A percentile compares a stretch with the other conserved stretches of the same genome.
Conservation (phyloP, 2,888 invertebrate genomes). For the Tubulanus polymorphus region DNA sequence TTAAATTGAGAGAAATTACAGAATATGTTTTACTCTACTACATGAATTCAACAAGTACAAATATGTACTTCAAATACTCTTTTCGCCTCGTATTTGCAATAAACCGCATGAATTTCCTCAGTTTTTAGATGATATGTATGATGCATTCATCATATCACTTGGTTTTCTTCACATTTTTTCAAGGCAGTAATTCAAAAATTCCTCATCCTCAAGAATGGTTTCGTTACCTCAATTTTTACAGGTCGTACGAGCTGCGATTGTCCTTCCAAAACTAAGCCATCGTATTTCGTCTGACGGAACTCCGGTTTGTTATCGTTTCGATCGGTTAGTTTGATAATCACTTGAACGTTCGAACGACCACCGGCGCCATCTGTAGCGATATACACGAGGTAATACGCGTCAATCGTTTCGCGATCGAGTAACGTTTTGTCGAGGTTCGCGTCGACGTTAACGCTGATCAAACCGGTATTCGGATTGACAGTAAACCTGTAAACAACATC, state of each 20-base stretch:
- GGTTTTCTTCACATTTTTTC: too few relatives aligned
- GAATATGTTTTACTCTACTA: too few relatives aligned
- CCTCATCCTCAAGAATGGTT: too few relatives aligned
- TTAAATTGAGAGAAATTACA: too few relatives aligned
- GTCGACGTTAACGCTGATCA: slow-evolving; percentile 60
- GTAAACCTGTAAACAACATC: slow-evolving; percentile 58
- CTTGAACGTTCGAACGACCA: slow-evolving; percentile 32
- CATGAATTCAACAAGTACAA: too few relatives aligned
- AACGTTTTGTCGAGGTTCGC: slow-evolving; percentile 35
- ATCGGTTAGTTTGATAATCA: slow-evolving; percentile 39
- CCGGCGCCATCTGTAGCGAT: slow-evolving; percentile 80
- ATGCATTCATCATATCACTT: too few relatives aligned
- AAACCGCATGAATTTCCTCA: too few relatives aligned
- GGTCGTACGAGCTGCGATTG: slow-evolving; percentile 74
- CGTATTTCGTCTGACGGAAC: slow-evolving; percentile 37
- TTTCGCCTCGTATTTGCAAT: too few relatives aligned
- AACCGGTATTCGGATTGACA: slow-evolving; percentile 66
- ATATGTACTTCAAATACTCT: too few relatives aligned
- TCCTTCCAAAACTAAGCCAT: slow-evolving; percentile 65
- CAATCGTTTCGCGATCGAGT: slow-evolving; percentile 76
- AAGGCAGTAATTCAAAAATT: too few relatives aligned
- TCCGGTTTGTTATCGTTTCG: slow-evolving; percentile 44
- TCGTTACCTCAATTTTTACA: slow-evolving; percentile 64
- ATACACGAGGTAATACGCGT: slow-evolving; percentile 73
- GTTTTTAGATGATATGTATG: too few relatives aligned